Base-by-base conservation (phyloP, 2,113 vertebrate genomes). In the Hyaena hyaena region DNA sequence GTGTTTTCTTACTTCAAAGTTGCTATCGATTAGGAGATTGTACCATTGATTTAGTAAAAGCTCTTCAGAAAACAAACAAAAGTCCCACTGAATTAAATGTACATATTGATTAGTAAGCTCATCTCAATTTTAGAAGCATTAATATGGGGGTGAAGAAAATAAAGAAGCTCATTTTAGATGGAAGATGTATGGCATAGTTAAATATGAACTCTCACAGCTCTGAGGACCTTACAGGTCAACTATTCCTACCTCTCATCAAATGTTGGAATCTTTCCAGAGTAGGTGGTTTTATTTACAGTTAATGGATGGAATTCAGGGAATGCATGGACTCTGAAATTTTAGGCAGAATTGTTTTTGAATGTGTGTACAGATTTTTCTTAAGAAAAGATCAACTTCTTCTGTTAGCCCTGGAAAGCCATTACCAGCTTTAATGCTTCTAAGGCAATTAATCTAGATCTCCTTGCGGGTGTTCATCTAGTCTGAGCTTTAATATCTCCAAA, bases 11-110 rank as follows among this genome's bases (percentile, higher is more conserved):
- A 76, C 79, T 88, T 91, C 39, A 65, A 39, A 79, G 35, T 88
- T 61, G n/a, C 33, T 80, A 83, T 96, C 53, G 80, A 97, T 91
- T 81, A 19, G 39, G 65, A 94, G 81, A 80, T 71, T 88, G n/a
- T 10, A 21, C 61, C 19, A 96, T n/a, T 77, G 86, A 96, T 90
- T 94, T 93, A 87, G 80, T 95, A 96, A 97, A 85, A 97, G 48
- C 68, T 83, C 58, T 90, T 93, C 17, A 94, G 69, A 69, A 97
- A 97, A 86, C 48, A 96, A 95, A 93, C 33, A 81, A 61, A 94
- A 82, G 53, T 7, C 5, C 8, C 3, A 12, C 55, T 73, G n/a
- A n/a, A 73, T 94, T 95, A 93, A 95, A 66, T 91, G 85, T 90
- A n/a, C 5, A 10, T 55, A 85, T 93, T 61, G 88, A 97, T 85